Evolutionary conservation across 2,888 invertebrate species (phyloP), one percentile per base, ranked within the genome.

Genomic region (Ditylenchus weischeri): DNA sequence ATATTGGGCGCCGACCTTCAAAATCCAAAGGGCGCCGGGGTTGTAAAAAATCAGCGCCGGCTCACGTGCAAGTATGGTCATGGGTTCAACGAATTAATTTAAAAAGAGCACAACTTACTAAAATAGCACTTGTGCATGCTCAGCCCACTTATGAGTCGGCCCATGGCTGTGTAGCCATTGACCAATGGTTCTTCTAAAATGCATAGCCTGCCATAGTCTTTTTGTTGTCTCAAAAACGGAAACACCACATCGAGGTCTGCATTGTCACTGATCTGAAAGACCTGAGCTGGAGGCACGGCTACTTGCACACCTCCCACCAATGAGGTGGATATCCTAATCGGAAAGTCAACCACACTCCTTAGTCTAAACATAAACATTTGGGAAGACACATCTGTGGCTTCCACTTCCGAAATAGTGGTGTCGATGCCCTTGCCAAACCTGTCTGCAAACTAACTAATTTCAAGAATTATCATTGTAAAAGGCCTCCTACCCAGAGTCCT

Each of bases 121-220:
- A 73, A 76, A 58, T 74, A 77, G 62, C 76, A 76, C 50, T 73
- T 76, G 38, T 72, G 60, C 13, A 69, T 73, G 21, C 61, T 54
- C n/a, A 78, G 48, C 19, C 75, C 75, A 18, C 69, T 49, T 23
- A 77, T 69, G 18, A 69, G 70, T 54, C 78, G 59, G 47, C 78
- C 78, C 79, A 78, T 75, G 18, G 78, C 78, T 6, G 77, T 75
- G 66, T 70, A 79, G 15, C 75, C 72, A 29, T 58, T 57, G 15
- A 76, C 70, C 35, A 79, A 64, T 0, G 78, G 79, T 65, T 78
- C 75, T 49, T 78, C 78, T 23, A 78, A 64, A 8, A 76, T 61
- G 66, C 78, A 78, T 21, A 78, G 68, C 23, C 67, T 61, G 19
- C 79, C 79, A 66, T 78, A 78, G 64, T 76, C 68, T 49, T 71